A percentile compares a stretch with the other conserved stretches of the same genome.
Evolutionary conservation across 1,140 invertebrate genomes (phyloP).

Genomic region (Drosophila pruinosa): DNA sequence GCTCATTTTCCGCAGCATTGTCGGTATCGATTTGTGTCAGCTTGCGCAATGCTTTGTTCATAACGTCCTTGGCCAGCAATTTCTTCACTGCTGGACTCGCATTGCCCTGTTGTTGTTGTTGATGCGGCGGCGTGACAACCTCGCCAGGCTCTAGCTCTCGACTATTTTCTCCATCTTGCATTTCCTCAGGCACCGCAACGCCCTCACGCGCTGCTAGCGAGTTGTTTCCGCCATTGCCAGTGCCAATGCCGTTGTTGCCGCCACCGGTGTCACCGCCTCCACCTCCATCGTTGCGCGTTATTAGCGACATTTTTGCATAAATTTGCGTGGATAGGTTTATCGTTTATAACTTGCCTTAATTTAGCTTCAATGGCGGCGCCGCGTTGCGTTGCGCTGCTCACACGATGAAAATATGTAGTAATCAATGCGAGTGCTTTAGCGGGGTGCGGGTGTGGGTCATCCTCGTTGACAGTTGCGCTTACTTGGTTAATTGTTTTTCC

Average conservation of each 20-base stretch:
- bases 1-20: constrained; percentile 2
- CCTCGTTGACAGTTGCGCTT: constrained; percentile 27
- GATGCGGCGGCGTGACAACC: constrained; percentile 71
- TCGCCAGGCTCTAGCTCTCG: constrained; percentile 70
- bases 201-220: neutral
- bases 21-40: constrained; percentile 46
- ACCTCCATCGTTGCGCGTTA: constrained; percentile 8
- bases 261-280: neutral
- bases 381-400: constrained; percentile 14
- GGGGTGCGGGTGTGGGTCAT: constrained; percentile 40
- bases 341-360: constrained; percentile 16
- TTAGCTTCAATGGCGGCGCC: constrained; percentile 53
- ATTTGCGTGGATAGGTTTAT: constrained; percentile 19
- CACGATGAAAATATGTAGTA: constrained; percentile 38
- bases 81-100: constrained; percentile 46
- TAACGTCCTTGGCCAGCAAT: constrained; percentile 47
- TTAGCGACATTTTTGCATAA: constrained; percentile 28
- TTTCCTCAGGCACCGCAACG: constrained; percentile 31
- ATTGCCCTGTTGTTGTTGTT: constrained; percentile 4
- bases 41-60: constrained; percentile 58
- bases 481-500: neutral
- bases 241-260: too few relatives aligned
- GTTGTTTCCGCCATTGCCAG: too few relatives aligned
- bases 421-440: constrained; percentile 43
- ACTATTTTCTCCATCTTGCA: constrained; percentile 67